phyloP scores from a whole-genome alignment of 2,113 vertebrate species.

The Ctenomys sociabilis region DNA sequence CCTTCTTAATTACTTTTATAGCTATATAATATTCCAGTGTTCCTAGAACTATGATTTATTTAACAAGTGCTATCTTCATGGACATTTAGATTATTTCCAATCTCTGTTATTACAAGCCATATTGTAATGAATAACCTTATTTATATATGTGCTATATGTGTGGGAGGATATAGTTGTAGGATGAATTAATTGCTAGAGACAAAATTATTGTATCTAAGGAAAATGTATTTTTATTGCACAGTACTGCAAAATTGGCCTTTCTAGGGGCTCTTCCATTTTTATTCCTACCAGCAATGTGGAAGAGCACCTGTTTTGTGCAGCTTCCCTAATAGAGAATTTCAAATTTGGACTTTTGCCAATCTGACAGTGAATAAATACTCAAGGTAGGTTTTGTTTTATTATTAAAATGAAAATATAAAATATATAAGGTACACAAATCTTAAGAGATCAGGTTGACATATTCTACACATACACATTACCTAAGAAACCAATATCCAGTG shows the following conservation, averaged over 20 bases:
- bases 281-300: background rate
- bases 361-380: slow-evolving; percentile 21
- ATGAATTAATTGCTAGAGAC: slow-evolving; percentile 43
- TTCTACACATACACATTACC: background rate
- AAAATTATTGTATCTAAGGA: slow-evolving; percentile 44
- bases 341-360: slow-evolving; percentile 32
- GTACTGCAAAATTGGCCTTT: background rate
- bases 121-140: background rate
- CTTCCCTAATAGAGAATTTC: background rate
- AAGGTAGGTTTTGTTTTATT: slow-evolving; percentile 33
- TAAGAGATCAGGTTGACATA: slow-evolving; percentile 1
- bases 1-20: background rate
- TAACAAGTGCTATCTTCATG: background rate
- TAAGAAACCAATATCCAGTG: slow-evolving; percentile 1
- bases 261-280: background rate
- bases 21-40: background rate
- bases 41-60: background rate
- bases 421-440: background rate
- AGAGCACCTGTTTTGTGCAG: background rate
- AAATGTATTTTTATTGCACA: slow-evolving; percentile 47
- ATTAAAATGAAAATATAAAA: background rate
- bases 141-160: slow-evolving; percentile 20
- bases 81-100: background rate
- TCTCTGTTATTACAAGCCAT: slow-evolving; percentile 29
- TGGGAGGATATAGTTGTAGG: background rate